Conservation (phyloP, 1,140 invertebrate genomes). For the Nasonia vitripennis region DNA sequence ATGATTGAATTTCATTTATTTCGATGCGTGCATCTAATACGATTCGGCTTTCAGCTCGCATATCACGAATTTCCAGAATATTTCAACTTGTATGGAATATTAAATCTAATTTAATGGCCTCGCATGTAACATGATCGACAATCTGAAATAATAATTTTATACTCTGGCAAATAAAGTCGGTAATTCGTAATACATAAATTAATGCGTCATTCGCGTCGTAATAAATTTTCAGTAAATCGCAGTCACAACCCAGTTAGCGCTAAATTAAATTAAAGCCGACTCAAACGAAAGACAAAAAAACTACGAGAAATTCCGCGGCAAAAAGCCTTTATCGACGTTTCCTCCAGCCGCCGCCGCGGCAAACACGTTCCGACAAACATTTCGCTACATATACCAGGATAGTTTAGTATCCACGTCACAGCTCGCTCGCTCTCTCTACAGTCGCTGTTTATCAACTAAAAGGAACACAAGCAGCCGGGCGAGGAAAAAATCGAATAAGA, state of each 20-base stretch:
- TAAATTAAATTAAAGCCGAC: background rate
- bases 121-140: background rate
- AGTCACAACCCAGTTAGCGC: no score
- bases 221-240: background rate
- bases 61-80: background rate
- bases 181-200: background rate
- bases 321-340: background rate
- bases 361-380: background rate
- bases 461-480: background rate
- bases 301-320: background rate
- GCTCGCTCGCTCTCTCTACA: background rate
- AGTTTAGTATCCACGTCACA: conserved; percentile 3
- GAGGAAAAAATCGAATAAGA: background rate
- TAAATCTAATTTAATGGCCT: background rate
- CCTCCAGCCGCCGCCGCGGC: no score
- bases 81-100: background rate
- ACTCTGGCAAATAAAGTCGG: background rate
- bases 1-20: background rate
- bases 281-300: background rate
- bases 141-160: conserved; percentile 1
- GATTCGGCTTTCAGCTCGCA: background rate
- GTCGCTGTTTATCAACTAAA: background rate
- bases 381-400: background rate
- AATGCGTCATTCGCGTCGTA: background rate
- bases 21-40: background rate